A percentile compares a stretch with the other conserved stretches of the same genome.
These are phyloP conservation scores for Urechis unicinctus DNA, from an alignment of 2,888 invertebrate genomes.

Conservation along the genomic window DNA sequence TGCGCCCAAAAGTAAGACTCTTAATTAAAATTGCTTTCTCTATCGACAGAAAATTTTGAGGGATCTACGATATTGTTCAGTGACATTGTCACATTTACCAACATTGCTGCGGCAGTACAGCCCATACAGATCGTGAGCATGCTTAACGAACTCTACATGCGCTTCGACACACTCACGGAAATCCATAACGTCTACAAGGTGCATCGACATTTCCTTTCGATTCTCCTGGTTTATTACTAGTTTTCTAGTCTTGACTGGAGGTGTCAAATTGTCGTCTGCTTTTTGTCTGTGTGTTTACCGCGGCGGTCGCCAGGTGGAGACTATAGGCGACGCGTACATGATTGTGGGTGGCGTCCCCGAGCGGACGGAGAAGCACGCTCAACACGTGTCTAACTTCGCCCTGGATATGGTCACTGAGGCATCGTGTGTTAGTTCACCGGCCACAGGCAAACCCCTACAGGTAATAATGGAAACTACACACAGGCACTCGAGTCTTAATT, in stretches of 20 bases:
- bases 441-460: slow-evolving; percentile 28
- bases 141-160: slow-evolving; percentile 48
- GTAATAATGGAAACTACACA: no score
- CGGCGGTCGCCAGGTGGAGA: slow-evolving; percentile 17
- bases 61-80: no score
- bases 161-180: slow-evolving; percentile 26
- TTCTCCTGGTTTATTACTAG: no score
- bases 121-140: slow-evolving; percentile 35
- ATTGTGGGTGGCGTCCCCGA: slow-evolving; percentile 43
- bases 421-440: slow-evolving; percentile 28
- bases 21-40: no score
- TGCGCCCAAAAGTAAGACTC: no score
- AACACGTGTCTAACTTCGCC: slow-evolving; percentile 38
- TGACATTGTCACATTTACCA: no score
- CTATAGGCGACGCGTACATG: slow-evolving; percentile 21
- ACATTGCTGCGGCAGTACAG: slow-evolving; percentile 10
- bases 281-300: no score
- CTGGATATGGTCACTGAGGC: slow-evolving; percentile 42
- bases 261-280: no score
- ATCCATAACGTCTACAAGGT: slow-evolving; percentile 32
- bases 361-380: slow-evolving; percentile 32
- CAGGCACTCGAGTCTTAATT: no score
- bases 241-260: no score
- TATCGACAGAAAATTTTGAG: no score
- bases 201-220: no score